Evolutionary conservation across 2,888 invertebrate species (phyloP).

Genomic region (Romanomermis culicivorax): DNA sequence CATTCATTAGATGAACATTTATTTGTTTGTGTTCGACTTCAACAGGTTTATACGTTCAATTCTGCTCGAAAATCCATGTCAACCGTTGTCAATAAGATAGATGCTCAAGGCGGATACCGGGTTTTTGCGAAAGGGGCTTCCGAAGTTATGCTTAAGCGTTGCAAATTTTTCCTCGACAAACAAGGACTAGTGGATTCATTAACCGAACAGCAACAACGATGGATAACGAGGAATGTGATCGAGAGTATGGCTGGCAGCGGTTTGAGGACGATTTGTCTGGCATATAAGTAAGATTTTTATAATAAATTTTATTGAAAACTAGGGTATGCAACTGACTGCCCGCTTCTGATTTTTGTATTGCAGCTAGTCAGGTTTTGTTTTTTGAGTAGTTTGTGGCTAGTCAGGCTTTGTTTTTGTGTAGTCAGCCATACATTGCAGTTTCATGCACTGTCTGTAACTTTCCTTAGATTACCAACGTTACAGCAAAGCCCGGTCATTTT

Average conservation of each 20-base stretch:
- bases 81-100: conserved; percentile 27
- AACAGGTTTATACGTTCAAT: conserved; percentile 37
- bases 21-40: too few relatives aligned
- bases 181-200: conserved; percentile 30
- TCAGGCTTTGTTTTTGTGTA: too few relatives aligned
- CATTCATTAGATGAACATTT: neutral
- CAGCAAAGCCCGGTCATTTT: too few relatives aligned
- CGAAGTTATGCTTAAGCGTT: conserved; percentile 36
- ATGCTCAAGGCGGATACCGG: conserved; percentile 27
- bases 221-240: conserved; percentile 29
- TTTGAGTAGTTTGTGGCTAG: too few relatives aligned
- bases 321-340: neutral
- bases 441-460: too few relatives aligned
- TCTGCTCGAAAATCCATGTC: conserved; percentile 37
- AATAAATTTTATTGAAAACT: neutral
- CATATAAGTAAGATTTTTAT: conserved; percentile 29
- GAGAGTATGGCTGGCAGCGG: conserved; percentile 35
- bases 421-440: too few relatives aligned
- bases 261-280: conserved; percentile 35
- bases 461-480: too few relatives aligned
- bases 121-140: conserved; percentile 36
- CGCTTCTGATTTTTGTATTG: neutral
- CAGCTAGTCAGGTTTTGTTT: too few relatives aligned
- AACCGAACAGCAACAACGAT: conserved; percentile 26
- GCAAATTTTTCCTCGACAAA: conserved; percentile 21